Evolutionary conservation across 1,140 invertebrate species (phyloP).

Genomic region (Lamellibrachia luymesi): DNA sequence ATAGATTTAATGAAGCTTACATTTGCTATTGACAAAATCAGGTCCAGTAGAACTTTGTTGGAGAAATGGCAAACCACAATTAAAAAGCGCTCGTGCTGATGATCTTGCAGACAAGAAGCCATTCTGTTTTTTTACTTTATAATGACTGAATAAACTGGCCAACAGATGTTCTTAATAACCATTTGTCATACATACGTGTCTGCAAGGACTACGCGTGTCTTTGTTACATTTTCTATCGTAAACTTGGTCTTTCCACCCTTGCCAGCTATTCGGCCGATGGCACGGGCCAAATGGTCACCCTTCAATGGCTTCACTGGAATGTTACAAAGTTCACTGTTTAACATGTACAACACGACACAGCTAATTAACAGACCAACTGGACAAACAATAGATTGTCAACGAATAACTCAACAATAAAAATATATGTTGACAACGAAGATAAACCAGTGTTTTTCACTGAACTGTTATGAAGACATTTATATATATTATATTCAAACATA

Average conservation of each 20-base stretch:
- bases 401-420: not conserved
- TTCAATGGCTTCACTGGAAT: constrained; percentile 82
- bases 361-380: not conserved
- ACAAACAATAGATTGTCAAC: not conserved
- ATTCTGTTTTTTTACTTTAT: too few relatives aligned
- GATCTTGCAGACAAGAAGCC: too few relatives aligned
- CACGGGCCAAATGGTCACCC: constrained; percentile 92
- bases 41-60: too few relatives aligned
- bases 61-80: too few relatives aligned
- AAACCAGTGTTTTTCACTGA: too few relatives aligned
- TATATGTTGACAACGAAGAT: too few relatives aligned
- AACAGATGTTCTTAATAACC: too few relatives aligned
- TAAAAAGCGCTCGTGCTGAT: too few relatives aligned
- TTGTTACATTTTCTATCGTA: constrained; percentile 98
- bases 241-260: constrained; percentile 97
- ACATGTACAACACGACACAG: too few relatives aligned
- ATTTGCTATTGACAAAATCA: too few relatives aligned
- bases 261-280: constrained; percentile 93
- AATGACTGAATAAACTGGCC: too few relatives aligned
- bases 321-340: constrained; percentile 10
- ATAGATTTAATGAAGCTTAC: too few relatives aligned
- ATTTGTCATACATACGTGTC: constrained; percentile 62
- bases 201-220: constrained; percentile 95
- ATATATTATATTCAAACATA: not conserved
- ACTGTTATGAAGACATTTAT: not conserved